Base-by-base conservation (phyloP, 1,140 invertebrate species). In the Drosophila malerkotliana region DNA sequence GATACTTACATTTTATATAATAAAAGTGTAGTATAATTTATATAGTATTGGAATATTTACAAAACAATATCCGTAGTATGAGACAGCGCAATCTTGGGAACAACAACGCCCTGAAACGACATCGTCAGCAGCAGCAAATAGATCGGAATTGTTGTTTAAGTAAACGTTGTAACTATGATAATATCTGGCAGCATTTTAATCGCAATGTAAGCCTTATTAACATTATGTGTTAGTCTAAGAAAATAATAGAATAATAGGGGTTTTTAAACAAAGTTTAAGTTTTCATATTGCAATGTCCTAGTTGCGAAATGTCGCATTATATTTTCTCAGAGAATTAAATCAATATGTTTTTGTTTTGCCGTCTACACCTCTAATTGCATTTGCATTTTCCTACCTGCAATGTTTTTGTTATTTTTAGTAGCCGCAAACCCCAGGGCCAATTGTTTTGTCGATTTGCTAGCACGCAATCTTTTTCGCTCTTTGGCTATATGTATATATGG, bases 111-210 rank as follows among this genome's bases (percentile, higher is more conserved):
- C 21, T 78, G 57, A 81, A 72, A 63, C 82, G 74, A 58, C 69
- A 78, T 34, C 69, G 59, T 45, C 64, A 74, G 44, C 78, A 77
- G 49, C 57, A 74, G 26, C 37, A 63, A 63, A 61, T 57, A 55
- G 59, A 76, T 55, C 58, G 49, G 37, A 78, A 87, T 62, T 82
- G 82, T 82, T 87, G 83, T 57, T 52, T 79, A 30, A 60, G 58
- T 28, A 85, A 78, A 69, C 75, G 75, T 56, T 87, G 74, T 45
- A 87, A 81, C 51, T 87, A 87, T 87, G 82, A 87, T 52, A 63
- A 76, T 75, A 82, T 87, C 37, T 78, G 71, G 62, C 71, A 87
- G 52, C 82, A 87, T 63, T 87, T 87, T 66, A 76, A 64, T 24
- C 78, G 82, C 48, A 79, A 82, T 67, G 82, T 87, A 87, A 82